phyloP scores from a whole-genome alignment of 2,888 invertebrate species.

The Calephelis perditalis region DNA sequence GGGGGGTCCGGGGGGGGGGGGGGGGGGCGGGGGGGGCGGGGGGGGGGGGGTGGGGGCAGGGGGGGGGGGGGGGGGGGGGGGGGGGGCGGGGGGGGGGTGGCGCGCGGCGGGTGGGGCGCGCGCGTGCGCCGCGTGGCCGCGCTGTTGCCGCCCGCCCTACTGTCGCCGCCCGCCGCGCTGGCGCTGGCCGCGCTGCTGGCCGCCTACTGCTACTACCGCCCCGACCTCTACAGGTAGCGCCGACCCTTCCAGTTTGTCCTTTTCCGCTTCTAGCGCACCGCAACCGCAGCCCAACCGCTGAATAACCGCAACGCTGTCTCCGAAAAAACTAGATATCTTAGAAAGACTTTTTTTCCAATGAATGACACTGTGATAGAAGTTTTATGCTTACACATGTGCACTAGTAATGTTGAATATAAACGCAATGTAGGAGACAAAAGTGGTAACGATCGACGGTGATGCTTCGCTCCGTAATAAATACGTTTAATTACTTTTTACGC shows the following conservation, averaged over 20 bases:
- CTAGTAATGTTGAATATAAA: too few species aligned
- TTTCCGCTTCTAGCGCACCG: conserved; percentile 44
- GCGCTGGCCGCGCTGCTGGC: conserved; percentile 77
- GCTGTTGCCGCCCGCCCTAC: conserved; percentile 35
- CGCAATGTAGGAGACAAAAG: too few species aligned
- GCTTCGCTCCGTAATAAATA: too few species aligned
- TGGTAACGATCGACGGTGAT: too few species aligned
- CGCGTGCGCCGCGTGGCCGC: conserved; percentile 39
- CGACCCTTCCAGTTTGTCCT: conserved; percentile 64
- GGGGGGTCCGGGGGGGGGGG: too few species aligned
- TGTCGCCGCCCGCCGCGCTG: conserved; percentile 56
- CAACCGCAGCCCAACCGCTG: not conserved
- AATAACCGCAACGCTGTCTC: not conserved
- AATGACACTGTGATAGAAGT: not conserved
- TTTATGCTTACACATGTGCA: too few species aligned
- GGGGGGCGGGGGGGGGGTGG: conserved; percentile 37
- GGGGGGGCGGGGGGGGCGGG: too few species aligned
- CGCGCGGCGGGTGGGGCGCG: conserved; percentile 51
- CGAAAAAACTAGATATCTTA: not conserved
- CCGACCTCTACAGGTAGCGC: conserved; percentile 63
- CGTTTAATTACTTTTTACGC: too few species aligned
- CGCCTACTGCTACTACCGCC: conserved; percentile 78
- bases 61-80: conserved; percentile 73
- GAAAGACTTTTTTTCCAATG: not conserved
- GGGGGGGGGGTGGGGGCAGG: conserved; percentile 79